Conservation (phyloP, 92 coral and sea anemone genomes). For the Anthopleura xanthogrammica region DNA sequence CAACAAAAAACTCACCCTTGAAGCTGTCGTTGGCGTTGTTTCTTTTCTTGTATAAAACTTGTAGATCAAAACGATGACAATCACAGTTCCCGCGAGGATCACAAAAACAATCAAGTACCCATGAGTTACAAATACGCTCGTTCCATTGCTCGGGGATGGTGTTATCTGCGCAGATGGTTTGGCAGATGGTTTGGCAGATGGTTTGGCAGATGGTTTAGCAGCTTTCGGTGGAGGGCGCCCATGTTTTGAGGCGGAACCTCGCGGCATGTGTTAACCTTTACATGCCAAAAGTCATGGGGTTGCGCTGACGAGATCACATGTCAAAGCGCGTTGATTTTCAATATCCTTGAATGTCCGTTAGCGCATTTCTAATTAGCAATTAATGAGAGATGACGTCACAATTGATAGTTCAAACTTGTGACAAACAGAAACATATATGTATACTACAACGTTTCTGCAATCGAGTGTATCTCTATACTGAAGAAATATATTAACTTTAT, state of each 20-base stretch:
- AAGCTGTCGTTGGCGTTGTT: not conserved
- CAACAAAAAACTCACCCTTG: not conserved
- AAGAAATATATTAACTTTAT: too few relatives aligned
- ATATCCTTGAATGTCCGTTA: not conserved
- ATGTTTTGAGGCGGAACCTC: not conserved
- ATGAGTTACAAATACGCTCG: not conserved
- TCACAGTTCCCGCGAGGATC: not conserved
- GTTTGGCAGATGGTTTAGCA: not conserved
- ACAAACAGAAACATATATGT: too few relatives aligned
- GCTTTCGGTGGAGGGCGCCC: not conserved
- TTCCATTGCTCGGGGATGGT: not conserved
- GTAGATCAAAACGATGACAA: not conserved
- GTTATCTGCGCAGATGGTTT: too few relatives aligned
- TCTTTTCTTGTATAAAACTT: not conserved
- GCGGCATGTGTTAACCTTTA: not conserved
- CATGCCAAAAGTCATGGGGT: not conserved
- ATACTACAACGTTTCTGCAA: too few relatives aligned
- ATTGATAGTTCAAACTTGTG: not conserved
- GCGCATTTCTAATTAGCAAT: not conserved
- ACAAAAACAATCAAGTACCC: not conserved
- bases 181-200: too few relatives aligned
- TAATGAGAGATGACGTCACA: slow-evolving; percentile 1
- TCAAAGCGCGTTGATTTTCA: not conserved
- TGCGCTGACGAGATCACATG: not conserved
- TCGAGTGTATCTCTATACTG: too few relatives aligned